Evolutionary conservation across 2,888 invertebrate genomes (phyloP).

Genomic region (Pimpla rufipes): DNA sequence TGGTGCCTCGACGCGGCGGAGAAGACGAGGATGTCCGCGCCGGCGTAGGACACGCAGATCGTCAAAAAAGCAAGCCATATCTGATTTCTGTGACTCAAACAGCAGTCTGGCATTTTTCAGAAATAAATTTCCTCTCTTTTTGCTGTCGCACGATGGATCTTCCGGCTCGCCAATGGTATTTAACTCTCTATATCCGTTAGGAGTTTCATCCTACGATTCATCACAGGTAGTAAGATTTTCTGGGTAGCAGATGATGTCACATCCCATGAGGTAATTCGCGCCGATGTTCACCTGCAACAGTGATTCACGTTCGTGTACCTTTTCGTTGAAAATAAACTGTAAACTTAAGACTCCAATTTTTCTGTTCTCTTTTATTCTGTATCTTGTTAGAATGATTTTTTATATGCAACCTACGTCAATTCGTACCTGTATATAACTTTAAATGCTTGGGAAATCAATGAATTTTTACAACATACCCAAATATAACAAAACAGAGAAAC

Average conservation of each 20-base stretch:
- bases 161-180: conserved; percentile 36
- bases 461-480: no score
- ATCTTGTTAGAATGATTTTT: no score
- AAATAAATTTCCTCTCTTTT: conserved; percentile 13
- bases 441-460: no score
- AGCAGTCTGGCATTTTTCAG: conserved; percentile 78
- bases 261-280: conserved; percentile 55
- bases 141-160: conserved; percentile 8
- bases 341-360: background rate
- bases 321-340: background rate
- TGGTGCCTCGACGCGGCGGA: conserved; percentile 79
- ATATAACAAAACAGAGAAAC: no score
- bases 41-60: conserved; percentile 73
- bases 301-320: background rate
- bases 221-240: conserved; percentile 47
- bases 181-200: conserved; percentile 46
- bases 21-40: conserved; percentile 82
- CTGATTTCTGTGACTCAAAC: conserved; percentile 73
- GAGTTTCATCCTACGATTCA: conserved; percentile 62
- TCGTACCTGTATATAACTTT: no score
- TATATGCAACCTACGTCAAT: no score
- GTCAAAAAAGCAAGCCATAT: conserved; percentile 77
- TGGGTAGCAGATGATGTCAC: conserved; percentile 34
- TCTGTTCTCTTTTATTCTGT: no score
- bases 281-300: conserved; percentile 53